A percentile compares a stretch with the other conserved stretches of the same genome.
Evolutionary conservation across 2,888 invertebrate species (phyloP).

Genomic region (Cephonodes hylas): DNA sequence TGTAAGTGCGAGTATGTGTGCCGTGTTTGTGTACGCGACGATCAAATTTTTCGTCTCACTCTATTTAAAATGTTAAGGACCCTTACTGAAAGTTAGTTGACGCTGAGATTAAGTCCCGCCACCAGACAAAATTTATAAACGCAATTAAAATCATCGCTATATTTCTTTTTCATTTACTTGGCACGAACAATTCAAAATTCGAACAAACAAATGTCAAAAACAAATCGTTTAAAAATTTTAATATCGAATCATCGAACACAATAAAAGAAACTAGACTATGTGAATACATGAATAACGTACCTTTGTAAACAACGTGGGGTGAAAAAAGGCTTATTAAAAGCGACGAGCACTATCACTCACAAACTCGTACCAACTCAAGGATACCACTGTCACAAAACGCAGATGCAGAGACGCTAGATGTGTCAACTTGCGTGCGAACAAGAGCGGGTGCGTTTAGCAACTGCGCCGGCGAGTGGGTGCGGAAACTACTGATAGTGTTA

Average conservation of each 20-base stretch:
- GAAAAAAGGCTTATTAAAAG: slow-evolving; percentile 6
- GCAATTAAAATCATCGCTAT: not conserved
- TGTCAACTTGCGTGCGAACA: slow-evolving; percentile 74
- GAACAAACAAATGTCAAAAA: not conserved
- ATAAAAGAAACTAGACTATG: too few relatives aligned
- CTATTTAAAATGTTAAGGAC: not conserved
- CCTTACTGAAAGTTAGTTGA: slow-evolving; percentile 1
- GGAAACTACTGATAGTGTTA: slow-evolving; percentile 79
- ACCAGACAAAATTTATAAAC: slow-evolving; percentile 2
- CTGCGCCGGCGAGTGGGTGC: slow-evolving; percentile 75
- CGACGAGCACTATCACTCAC: slow-evolving; percentile 33
- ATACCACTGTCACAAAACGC: slow-evolving; percentile 19
- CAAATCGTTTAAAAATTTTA: not conserved
- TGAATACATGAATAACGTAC: slow-evolving; percentile 48
- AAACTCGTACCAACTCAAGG: slow-evolving; percentile 6
- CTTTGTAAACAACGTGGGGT: slow-evolving; percentile 31
- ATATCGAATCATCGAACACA: not conserved
- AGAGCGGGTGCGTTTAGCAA: slow-evolving; percentile 77
- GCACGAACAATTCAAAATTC: too few relatives aligned
- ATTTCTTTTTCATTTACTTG: not conserved
- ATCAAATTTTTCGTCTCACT: slow-evolving; percentile 13
- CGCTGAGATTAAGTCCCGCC: slow-evolving; percentile 4
- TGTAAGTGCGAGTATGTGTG: slow-evolving; percentile 27
- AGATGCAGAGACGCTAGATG: slow-evolving; percentile 58
- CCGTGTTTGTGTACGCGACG: slow-evolving; percentile 14